Percentiles rank a stretch among this genome's conserved stretches.
phyloP scores from a whole-genome alignment of 2,888 invertebrate genomes.

The Salticus scenicus region DNA sequence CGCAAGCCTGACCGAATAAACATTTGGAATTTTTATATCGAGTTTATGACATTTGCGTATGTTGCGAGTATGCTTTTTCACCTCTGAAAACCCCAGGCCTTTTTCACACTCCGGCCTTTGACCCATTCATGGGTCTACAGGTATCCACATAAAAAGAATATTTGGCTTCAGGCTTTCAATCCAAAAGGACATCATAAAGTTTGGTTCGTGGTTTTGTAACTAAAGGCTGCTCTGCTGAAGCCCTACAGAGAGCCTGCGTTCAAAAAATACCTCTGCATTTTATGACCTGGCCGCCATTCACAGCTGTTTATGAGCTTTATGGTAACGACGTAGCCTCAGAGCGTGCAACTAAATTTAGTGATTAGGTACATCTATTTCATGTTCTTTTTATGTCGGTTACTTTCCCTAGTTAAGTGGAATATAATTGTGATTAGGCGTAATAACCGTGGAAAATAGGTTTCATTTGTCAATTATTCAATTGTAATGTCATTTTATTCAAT shows the following conservation, averaged over 20 bases:
- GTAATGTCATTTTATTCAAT: too few relatives aligned
- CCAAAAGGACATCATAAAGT: constrained; percentile 38
- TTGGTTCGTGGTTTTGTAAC: constrained; percentile 42
- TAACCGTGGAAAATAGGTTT: too few relatives aligned
- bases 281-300: neutral
- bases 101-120: neutral
- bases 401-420: too few relatives aligned
- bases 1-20: too few relatives aligned
- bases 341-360: neutral
- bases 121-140: constrained; percentile 38
- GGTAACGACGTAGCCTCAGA: neutral
- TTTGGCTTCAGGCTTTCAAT: constrained; percentile 1
- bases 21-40: too few relatives aligned
- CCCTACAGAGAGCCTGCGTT: neutral
- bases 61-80: neutral
- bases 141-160: constrained; percentile 55
- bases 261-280: neutral
- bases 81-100: constrained; percentile 26
- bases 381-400: too few relatives aligned
- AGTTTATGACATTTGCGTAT: neutral
- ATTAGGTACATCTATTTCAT: neutral
- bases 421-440: too few relatives aligned
- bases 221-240: too few relatives aligned
- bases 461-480: too few relatives aligned
- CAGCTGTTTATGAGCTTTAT: constrained; percentile 22